A percentile compares a stretch with the other conserved stretches of the same genome.
phyloP scores from a whole-genome alignment of 2,888 invertebrate genomes.

The Gari tellinella region DNA sequence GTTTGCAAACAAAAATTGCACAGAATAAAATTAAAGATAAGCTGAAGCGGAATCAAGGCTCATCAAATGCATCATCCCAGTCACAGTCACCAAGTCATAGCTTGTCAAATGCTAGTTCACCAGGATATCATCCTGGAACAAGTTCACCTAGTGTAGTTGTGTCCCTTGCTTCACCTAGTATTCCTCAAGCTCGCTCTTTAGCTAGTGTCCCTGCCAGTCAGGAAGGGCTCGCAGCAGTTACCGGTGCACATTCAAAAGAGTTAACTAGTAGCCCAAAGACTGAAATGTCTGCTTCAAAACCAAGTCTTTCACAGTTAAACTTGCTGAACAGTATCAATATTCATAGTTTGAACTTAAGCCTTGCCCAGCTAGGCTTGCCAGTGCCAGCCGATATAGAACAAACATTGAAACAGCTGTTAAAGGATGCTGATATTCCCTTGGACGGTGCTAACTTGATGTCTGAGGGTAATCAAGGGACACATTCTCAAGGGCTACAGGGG shows the following conservation, averaged over 20 bases:
- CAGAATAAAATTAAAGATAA: slow-evolving; percentile 84
- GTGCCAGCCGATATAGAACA: slow-evolving; percentile 61
- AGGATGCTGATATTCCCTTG: slow-evolving; percentile 43
- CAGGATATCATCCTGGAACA: slow-evolving; percentile 50
- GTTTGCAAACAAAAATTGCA: slow-evolving; percentile 84
- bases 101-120: slow-evolving; percentile 54
- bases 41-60: slow-evolving; percentile 73
- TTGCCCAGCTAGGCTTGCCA: slow-evolving; percentile 55
- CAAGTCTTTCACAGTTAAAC: slow-evolving; percentile 50
- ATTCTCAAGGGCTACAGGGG: slow-evolving; percentile 11
- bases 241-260: background rate
- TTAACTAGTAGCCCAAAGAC: slow-evolving; percentile 3
- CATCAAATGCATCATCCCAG: slow-evolving; percentile 62
- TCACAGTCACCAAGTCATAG: slow-evolving; percentile 68
- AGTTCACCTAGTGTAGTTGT: slow-evolving; percentile 51
- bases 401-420: slow-evolving; percentile 54
- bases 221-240: background rate
- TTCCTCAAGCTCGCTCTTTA: background rate
- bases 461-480: background rate
- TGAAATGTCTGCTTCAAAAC: slow-evolving; percentile 5
- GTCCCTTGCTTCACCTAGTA: slow-evolving; percentile 9
- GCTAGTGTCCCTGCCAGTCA: background rate
- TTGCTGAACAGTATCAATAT: slow-evolving; percentile 46
- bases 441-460: slow-evolving; percentile 30
- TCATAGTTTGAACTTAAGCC: slow-evolving; percentile 48